Conservation (phyloP, 2,797 vertebrate species). For the Macrochelys suwanniensis region DNA sequence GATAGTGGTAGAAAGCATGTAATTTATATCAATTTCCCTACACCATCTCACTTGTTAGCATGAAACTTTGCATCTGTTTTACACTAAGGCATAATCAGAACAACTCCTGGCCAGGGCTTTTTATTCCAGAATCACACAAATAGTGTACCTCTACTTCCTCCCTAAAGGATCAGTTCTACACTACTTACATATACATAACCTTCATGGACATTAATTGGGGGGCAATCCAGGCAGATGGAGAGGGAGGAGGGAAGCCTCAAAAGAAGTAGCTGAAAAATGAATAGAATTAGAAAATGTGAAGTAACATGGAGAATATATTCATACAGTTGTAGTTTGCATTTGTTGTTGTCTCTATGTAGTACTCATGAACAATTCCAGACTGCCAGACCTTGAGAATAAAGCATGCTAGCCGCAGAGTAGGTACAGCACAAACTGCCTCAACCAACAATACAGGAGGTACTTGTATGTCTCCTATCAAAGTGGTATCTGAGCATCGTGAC, state of each 20-base stretch:
- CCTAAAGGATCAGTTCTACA: not conserved
- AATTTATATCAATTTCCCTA: fast-evolving
- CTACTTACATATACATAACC: not conserved
- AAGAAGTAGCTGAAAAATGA: not conserved
- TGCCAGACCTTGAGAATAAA: fast-evolving
- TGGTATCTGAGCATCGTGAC: fast-evolving
- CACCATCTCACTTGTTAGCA: not conserved
- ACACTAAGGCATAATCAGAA: not conserved
- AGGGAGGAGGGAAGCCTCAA: not conserved
- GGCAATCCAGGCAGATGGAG: not conserved
- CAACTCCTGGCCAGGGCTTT: not conserved
- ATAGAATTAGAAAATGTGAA: not conserved
- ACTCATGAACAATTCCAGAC: fast-evolving
- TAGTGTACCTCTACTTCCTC: not conserved
- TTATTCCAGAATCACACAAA: not conserved
- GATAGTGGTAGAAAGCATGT: not conserved
- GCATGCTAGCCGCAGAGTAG: fast-evolving
- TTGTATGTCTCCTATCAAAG: not conserved
- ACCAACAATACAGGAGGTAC: fast-evolving
- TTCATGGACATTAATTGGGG: not conserved
- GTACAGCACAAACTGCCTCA: not conserved
- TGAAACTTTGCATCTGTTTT: conserved; percentile 28
- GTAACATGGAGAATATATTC: fast-evolving
- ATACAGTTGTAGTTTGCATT: not conserved
- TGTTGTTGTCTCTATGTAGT: fast-evolving